Base-by-base conservation (phyloP, 1,140 invertebrate genomes). In the Stegodyphus mimosarum region DNA sequence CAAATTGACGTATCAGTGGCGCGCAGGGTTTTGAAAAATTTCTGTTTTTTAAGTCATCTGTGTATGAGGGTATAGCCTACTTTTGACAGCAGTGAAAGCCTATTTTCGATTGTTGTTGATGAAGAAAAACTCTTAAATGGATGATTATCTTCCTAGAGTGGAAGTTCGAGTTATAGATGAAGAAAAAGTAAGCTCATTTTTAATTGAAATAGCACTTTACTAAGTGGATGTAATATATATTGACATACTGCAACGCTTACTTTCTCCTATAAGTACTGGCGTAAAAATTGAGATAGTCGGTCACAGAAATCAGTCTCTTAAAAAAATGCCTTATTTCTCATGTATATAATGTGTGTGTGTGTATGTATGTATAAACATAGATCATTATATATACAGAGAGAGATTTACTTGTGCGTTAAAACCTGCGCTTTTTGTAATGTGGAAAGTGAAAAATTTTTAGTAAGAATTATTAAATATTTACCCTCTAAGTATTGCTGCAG, bases 131-230 rank as follows among this genome's bases (percentile, higher is more conserved):
- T 33, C 33, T 67, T 67, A 67, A 67, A 84, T 84, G 81, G 81
- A 76, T 48, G 81, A 84, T 70, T 84, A 84, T 70, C 73, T 76
- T 69, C 81, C 81, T 15, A 67, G 66, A n/a, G 81, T 84, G 33
- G 81, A 84, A 76, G 81, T 84, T 48, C 81, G 81, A 49, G 81
- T 84, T 49, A 84, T 84, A 53, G 81, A 84, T 70, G 81, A 84
- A 63, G 81, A 84, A 84, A 84, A 84, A 64, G 81, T 84, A 52
- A 53, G 52, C 9, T 60, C 9, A 10, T 60, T 60, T 10, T 60
- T 60, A 10, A 60, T 60, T 1, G 9, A 10, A 10, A 60, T 10
- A 60, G 1, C 15, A 60, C 9, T 5, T 55, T 60, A 15, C 0
- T 60, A 15, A 9, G 15, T 60, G 15, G 55, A 60, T 9, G 55